These are phyloP conservation scores for Pantelozetes paolii DNA, from an alignment of 2,888 invertebrate species.

Conservation along the genomic window DNA sequence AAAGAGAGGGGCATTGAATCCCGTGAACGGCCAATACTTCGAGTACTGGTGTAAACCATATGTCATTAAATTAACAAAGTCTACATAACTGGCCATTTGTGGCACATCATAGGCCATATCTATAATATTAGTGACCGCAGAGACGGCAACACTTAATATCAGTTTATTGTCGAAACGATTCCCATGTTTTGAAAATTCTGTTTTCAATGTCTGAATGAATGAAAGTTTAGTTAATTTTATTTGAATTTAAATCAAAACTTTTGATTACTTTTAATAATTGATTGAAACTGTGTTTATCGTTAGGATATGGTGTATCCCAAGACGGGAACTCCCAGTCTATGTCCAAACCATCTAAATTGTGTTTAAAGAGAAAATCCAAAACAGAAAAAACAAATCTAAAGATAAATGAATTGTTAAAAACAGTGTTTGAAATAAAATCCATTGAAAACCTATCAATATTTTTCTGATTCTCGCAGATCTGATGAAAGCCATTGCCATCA, in stretches of 20 bases:
- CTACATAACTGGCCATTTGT: constrained; percentile 71
- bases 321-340: constrained; percentile 69
- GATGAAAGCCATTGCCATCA: constrained; percentile 11
- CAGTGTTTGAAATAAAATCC: neutral
- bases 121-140: constrained; percentile 70
- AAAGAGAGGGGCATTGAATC: constrained; percentile 72
- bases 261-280: constrained; percentile 44
- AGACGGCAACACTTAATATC: constrained; percentile 70
- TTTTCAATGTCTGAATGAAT: neutral
- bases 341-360: constrained; percentile 51
- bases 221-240: neutral
- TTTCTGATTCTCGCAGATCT: constrained; percentile 5
- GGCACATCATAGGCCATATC: constrained; percentile 72
- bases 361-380: constrained; percentile 46
- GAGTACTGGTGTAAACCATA: constrained; percentile 82
- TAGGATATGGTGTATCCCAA: constrained; percentile 56
- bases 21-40: constrained; percentile 62
- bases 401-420: neutral
- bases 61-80: constrained; percentile 81
- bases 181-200: neutral
- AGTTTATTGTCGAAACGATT: constrained; percentile 27
- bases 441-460: neutral
- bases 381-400: constrained; percentile 49
- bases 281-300: constrained; percentile 51
- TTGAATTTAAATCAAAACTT: constrained; percentile 58